Evolutionary conservation across 2,797 vertebrate species (phyloP), one percentile per base, ranked within the genome.

Genomic region (Clamator glandarius): DNA sequence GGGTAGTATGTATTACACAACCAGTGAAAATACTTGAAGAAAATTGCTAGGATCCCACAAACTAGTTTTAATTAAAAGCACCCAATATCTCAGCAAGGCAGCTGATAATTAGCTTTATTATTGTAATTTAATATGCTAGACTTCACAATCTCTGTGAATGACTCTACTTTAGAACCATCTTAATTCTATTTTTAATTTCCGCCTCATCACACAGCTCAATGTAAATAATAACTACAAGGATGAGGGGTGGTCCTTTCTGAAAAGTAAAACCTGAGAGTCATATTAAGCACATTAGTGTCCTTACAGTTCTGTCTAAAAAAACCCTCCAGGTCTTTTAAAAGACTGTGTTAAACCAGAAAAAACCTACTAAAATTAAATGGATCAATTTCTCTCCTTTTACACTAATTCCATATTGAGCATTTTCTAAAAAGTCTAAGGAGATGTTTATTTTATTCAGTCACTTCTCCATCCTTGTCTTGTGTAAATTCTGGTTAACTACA

Each of bases 141-240:
- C 92, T 89, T 90, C 81, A 94, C 69, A 88, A 84, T 95, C 91
- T 92, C 91, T 92, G 84, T 93, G 90, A 80, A 91, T 61, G 74
- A 86, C 75, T 94, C 90, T 81, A 94, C 78, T 92, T 92, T 72
- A 91, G 84, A 87, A 96, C 48, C 77, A 95, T 95, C 78, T 97
- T 95, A 96, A 95, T 95, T 97, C 96, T 95, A 90, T 95, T 97
- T 96, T 96, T 96, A 95, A 97, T 97, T 97, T 97, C 95, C 80
- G 16, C 79, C 91, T 86, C 61, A 87, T 85, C 80, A 90, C 81
- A 94, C 82, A 90, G 91, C 92, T 96, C 94, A 80, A 74, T 66
- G 94, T 91, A 95, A 93, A 95, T 83, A 92, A 94, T 78, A 94
- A 83, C 87, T 79, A 75, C 15, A 68, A 87, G 89, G 75, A 95